phyloP scores from a whole-genome alignment of 2,113 vertebrate genomes.

The Vireo altiloquus region DNA sequence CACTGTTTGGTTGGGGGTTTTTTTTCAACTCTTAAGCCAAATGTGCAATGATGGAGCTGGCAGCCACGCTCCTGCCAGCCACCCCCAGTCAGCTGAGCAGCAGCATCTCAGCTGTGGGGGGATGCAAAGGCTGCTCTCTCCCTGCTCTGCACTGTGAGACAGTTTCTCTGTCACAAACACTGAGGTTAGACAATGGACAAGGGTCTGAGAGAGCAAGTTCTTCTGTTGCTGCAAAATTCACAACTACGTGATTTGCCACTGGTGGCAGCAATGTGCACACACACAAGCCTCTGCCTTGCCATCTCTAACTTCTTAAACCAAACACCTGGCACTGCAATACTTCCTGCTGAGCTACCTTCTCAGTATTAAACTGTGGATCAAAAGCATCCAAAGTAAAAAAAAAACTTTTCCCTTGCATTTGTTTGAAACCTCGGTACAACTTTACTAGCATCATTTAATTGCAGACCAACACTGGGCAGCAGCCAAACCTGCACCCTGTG shows the following conservation, averaged over 20 bases:
- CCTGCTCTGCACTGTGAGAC: background rate
- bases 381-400: background rate
- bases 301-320: background rate
- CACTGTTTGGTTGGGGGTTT: background rate
- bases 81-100: conserved; percentile 24
- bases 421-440: background rate
- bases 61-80: background rate
- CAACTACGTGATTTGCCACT: background rate
- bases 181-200: background rate
- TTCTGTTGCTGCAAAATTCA: background rate
- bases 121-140: background rate
- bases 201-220: background rate
- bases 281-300: background rate
- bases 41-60: background rate
- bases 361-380: background rate
- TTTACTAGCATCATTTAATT: background rate
- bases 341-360: background rate
- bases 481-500: background rate
- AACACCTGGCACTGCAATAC: background rate
- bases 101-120: background rate
- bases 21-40: background rate
- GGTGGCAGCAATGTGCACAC: background rate
- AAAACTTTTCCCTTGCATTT: background rate
- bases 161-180: background rate
- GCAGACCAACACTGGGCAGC: background rate